Base-by-base conservation (phyloP, 1,140 invertebrate species). In the Thrips palmi region DNA sequence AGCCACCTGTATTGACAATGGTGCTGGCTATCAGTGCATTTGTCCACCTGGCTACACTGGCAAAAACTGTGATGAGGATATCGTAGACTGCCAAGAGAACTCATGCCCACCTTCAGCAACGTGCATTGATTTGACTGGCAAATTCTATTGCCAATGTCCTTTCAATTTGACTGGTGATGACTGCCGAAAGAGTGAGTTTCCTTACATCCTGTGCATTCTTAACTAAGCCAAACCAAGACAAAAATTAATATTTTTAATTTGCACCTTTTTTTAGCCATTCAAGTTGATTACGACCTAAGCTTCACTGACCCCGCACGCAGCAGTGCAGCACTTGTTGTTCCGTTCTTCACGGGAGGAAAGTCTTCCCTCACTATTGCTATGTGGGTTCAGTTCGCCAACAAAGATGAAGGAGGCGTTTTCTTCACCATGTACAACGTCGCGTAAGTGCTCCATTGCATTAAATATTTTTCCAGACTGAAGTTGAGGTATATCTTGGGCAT, bases 131-230 rank as follows among this genome's bases (percentile, higher is more conserved):
- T 65, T 94, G 12, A 86, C 83, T 30, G 82, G 82, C 46, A 76
- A 77, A 51, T 92, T 91, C 63, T 88, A 89, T 52, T 96, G 91
- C 51, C 83, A 89, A 55, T 94, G 88, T 68, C 87, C 88, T 22
- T 92, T 93, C 58, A 93, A 94, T 53, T 66, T 92, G 43, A 96
- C 91, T 37, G 89, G 91, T 27, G 86, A 93, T 54, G 88, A 93
- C 51, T 97, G 91, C 48, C 70, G 91, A 55, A 96, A 96, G 69
- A 76, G 84, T 78, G 69, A 67, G 65, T 60, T 18, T 15, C 33
- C 39, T n/a, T n/a, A n/a, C n/a, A n/a, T n/a, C n/a, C n/a, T 21
- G 22, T 37, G 20, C 33, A 41, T 12, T 15, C 8, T 27, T 18
- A 12, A 20, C 21, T 14, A 15, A 19, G 45, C 41, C 29, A 21